Percentiles rank a stretch among this genome's conserved stretches.
phyloP scores from a whole-genome alignment of 1,140 invertebrate species.

The Nasonia longicornis region DNA sequence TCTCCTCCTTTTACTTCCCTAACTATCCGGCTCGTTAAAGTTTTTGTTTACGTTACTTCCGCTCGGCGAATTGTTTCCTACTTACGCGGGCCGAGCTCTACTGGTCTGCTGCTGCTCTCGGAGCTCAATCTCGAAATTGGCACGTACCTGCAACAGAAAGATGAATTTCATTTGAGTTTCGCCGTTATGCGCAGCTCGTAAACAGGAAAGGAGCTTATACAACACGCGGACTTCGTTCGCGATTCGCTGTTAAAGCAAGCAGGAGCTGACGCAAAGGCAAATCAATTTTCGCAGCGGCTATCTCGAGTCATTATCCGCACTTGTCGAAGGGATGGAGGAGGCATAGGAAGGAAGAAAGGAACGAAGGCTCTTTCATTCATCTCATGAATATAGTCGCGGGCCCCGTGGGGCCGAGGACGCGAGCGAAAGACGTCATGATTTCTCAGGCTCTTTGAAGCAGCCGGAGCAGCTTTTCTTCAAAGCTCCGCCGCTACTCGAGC shows the following conservation, averaged over 20 bases:
- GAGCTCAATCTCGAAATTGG: background rate
- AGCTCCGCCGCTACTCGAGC: slow-evolving; percentile 12
- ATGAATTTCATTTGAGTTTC: background rate
- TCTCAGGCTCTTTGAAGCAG: slow-evolving; percentile 17
- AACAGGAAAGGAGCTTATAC: background rate
- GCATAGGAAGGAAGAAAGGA: background rate
- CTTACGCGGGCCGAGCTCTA: background rate
- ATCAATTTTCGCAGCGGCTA: background rate
- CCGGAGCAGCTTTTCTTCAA: slow-evolving; percentile 31
- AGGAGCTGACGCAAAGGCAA: background rate
- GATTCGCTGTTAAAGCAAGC: background rate
- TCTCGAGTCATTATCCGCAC: background rate
- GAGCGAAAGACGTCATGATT: slow-evolving; percentile 23
- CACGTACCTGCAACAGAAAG: background rate
- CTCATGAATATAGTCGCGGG: background rate
- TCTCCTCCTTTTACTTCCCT: background rate
- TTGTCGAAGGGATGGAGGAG: background rate
- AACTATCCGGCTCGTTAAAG: background rate
- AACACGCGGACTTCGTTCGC: background rate
- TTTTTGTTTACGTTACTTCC: slow-evolving; percentile 7
- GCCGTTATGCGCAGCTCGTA: background rate
- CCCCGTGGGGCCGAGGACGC: background rate
- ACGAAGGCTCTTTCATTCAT: background rate
- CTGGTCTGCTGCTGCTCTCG: too few species aligned
- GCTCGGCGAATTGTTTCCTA: background rate